Evolutionary conservation across 2,888 invertebrate genomes (phyloP).

Genomic region (Caenorhabditis virilis): DNA sequence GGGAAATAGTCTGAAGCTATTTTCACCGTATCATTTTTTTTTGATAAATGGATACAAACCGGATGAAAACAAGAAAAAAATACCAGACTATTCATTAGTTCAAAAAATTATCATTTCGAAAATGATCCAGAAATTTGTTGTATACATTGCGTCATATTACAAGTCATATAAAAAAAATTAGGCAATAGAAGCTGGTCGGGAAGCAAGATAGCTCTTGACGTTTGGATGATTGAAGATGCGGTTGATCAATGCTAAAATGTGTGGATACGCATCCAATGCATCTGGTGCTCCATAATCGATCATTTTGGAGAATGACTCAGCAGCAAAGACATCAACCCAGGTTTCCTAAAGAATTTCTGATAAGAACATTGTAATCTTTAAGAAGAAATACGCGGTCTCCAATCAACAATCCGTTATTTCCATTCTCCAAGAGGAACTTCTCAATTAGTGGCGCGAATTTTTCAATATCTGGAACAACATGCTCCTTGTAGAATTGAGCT

Average conservation of each 20-base stretch:
- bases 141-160: too few relatives aligned
- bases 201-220: slow-evolving; percentile 51
- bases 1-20: too few relatives aligned
- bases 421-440: slow-evolving; percentile 59
- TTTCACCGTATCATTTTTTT: too few relatives aligned
- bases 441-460: slow-evolving; percentile 58
- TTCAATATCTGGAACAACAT: slow-evolving; percentile 56
- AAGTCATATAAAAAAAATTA: too few relatives aligned
- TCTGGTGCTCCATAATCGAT: slow-evolving; percentile 57
- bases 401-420: slow-evolving; percentile 51
- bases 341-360: slow-evolving; percentile 42
- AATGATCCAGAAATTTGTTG: too few relatives aligned
- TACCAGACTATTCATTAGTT: too few relatives aligned
- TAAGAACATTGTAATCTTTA: slow-evolving; percentile 1
- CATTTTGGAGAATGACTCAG: slow-evolving; percentile 56
- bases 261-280: slow-evolving; percentile 60
- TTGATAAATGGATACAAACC: too few relatives aligned
- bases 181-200: too few relatives aligned
- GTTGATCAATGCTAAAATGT: slow-evolving; percentile 54
- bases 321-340: slow-evolving; percentile 65
- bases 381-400: slow-evolving; percentile 46
- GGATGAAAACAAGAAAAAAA: too few relatives aligned
- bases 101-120: too few relatives aligned
- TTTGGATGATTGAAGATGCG: slow-evolving; percentile 59
- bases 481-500: slow-evolving; percentile 48